These are phyloP conservation scores for Microhierax caerulescens DNA, from an alignment of 2,797 vertebrate species.

Conservation along the genomic window DNA sequence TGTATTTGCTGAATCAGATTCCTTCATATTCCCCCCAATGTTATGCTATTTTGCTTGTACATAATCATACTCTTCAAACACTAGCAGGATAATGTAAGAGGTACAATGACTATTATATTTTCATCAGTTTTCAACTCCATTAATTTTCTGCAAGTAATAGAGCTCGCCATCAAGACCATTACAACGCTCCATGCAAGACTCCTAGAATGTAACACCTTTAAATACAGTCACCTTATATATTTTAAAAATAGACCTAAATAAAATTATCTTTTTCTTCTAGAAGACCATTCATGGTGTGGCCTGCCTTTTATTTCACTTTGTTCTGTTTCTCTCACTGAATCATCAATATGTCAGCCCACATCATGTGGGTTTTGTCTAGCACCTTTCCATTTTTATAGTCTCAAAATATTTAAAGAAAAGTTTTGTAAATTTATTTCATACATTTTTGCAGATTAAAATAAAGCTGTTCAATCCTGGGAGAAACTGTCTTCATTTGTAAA, in stretches of 20 bases:
- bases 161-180: background rate
- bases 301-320: background rate
- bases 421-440: background rate
- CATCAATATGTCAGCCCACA: background rate
- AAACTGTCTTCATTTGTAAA: background rate
- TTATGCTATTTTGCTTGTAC: background rate
- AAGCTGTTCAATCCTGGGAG: background rate
- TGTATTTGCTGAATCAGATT: background rate
- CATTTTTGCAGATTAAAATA: background rate
- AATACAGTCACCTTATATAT: background rate
- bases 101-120: background rate
- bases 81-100: background rate
- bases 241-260: background rate
- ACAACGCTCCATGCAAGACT: background rate
- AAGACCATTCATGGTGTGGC: background rate
- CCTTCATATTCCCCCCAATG: background rate
- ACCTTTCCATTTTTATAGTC: background rate
- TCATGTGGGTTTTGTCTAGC: background rate
- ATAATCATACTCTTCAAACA: background rate
- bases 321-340: background rate
- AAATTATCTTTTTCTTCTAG: background rate
- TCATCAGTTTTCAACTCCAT: background rate
- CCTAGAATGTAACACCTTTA: background rate
- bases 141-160: background rate
- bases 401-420: background rate